Base-by-base conservation (phyloP, 53 echinoderm and acorn worm species). In the Astropecten irregularis region DNA sequence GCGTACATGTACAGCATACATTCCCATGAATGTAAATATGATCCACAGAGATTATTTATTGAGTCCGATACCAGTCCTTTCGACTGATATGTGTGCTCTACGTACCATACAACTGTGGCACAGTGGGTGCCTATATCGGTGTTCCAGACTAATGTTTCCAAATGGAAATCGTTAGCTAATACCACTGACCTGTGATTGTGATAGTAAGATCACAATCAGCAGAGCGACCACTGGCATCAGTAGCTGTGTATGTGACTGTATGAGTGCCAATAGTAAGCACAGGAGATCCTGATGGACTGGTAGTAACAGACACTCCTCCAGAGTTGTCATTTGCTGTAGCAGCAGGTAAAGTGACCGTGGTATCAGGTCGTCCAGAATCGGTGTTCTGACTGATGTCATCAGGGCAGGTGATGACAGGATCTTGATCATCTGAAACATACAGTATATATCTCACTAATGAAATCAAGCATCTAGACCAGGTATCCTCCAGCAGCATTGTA, bases 331-430 rank as follows among this genome's bases (percentile, higher is more conserved):
- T 61, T 11, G 62, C 33, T 36, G 65, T 65, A 38, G 65, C 38
- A 65, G n/a, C 38, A 65, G 37, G 37, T 38, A 65, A 20, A 38
- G 38, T 65, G 65, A 65, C 65, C 6, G 65, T 36, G 38, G 65
- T 38, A n/a, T 65, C 4, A 21, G 65, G 16, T 35, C 35, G 37
- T 65, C 37, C 36, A 18, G 3, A 0, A 13, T 65, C 65, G 21
- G 65, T 65, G 11, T 65, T 37, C 38, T 37, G 38, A 6, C 3
- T 65, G 20, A 65, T 2, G 65, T 65, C 35, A 29, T 0, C 56
- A 1, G 76, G 56, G 34, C 76, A 74, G 3, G 26, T 22, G 18
- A 74, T 74, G 20, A 32, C 35, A 56, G 76, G 76, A 52, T 74
- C 56, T 23, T 74, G 54, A 14, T 15, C 31, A 74, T 74, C 76